A percentile compares a stretch with the other conserved stretches of the same genome.
Conservation (phyloP, 2,113 vertebrate genomes). For the Hydrolagus affinis region DNA sequence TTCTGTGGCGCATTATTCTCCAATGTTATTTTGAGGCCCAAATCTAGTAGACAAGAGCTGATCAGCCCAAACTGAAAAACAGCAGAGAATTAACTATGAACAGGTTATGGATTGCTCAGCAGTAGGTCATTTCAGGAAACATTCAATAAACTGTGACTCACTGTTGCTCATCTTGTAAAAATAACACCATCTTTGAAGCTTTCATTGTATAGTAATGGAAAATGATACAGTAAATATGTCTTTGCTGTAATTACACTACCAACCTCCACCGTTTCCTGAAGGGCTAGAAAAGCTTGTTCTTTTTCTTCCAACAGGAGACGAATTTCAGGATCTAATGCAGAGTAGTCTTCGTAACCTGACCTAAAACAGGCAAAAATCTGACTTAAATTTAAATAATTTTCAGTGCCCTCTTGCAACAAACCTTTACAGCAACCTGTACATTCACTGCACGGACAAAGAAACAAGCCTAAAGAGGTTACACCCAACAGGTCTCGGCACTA, state of each 20-base stretch:
- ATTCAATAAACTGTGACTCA: too few species aligned
- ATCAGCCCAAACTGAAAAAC: too few species aligned
- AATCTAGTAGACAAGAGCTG: too few species aligned
- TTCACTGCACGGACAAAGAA: neutral
- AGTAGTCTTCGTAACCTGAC: constrained; percentile 28
- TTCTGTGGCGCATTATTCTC: too few species aligned
- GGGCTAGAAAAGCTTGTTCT: constrained; percentile 52
- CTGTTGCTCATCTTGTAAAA: too few species aligned
- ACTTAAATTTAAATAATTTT: neutral
- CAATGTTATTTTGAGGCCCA: too few species aligned
- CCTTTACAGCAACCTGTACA: neutral
- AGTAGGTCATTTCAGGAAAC: too few species aligned
- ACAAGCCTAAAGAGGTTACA: neutral
- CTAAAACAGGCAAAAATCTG: neutral
- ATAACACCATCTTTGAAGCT: neutral
- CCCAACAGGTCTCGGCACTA: too few species aligned
- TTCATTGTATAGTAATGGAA: neutral
- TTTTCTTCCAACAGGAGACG: constrained; percentile 57
- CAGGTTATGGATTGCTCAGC: too few species aligned
- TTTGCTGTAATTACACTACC: neutral
- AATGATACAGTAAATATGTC: neutral
- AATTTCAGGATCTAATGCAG: constrained; percentile 47
- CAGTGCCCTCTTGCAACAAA: neutral
- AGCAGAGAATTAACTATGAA: too few species aligned
- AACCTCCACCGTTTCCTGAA: constrained; percentile 64